Base-by-base conservation (phyloP, 2,888 invertebrate genomes). In the Brachypterus glaber region DNA sequence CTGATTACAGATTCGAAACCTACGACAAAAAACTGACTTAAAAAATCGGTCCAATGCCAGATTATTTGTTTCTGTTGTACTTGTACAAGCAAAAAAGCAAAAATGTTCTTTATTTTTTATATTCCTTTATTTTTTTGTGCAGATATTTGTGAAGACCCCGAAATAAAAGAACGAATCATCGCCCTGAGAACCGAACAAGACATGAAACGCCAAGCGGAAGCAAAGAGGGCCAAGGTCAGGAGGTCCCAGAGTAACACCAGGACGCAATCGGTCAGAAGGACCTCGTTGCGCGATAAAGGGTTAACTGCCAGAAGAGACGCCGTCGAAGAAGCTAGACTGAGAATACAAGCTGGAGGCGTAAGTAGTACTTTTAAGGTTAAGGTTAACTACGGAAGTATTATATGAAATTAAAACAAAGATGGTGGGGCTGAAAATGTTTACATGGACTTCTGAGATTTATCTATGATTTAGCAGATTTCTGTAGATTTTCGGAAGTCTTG, bases 111-210 rank as follows among this genome's bases (percentile, higher is more conserved):
- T 9, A 11, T 5, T 5, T 11, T 11, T 29, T 29, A n/a, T 29
- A n/a, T 29, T 31, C 12, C 12, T 13, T 12, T 9, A 14, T 7
- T 30, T 39, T 25, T 15, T 40, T 35, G 47, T 52, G 37, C 49
- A 91, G 95, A 95, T 65, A 92, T 96, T 53, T 95, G 93, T 63
- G 95, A 96, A 64, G 95, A 96, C 67, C 84, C 86, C 0, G 95
- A 95, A 65, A 78, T 96, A 57, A 82, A 91, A 46, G 89, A 86
- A 52, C 78, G 92, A 47, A 90, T 96, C 49, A 69, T 86, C 45
- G 85, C 92, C 54, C 68, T 96, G 39, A 82, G 84, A 57, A 86
- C 82, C 7, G 95, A 96, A 57, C 89, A 93, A 58, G 92, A 92
- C 63, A 79, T 77, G 44, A 74, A 76, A 53, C 67, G 76, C 48